Evolutionary conservation across 2,888 invertebrate species (phyloP), one percentile per base, ranked within the genome.

Genomic region (Laothoe populi): DNA sequence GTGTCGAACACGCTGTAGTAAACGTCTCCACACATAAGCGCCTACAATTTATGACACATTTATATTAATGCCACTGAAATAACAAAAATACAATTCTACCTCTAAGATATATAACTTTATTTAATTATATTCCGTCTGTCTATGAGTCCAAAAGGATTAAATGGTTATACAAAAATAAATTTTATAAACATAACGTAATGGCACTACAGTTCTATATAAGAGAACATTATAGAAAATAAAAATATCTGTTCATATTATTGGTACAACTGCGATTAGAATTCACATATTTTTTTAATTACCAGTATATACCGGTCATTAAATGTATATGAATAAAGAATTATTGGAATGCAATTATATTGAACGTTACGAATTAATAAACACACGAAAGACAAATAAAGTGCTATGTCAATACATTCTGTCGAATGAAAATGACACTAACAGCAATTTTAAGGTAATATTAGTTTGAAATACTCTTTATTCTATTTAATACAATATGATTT

Each of bases 121-220:
- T 53, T 35, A 11, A 35, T 23, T 10, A 19, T 10, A 53, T 53
- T n/a, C 19, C 53, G 16, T 31, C 1, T 31, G 19, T 31, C 19
- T 53, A 53, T 16, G 35, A 53, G 35, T 35, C 49, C 4, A 53
- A 19, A 53, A 53, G 53, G 24, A n/a, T n/a, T 19, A 4, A 35
- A 35, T 35, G 23, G 23, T n/a, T 13, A 38, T 26, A 58, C 11
- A 48, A 59, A 61, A 65, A 64, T 62, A 64, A 57, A 61, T 59
- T 65, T 65, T 44, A 61, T 19, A 65, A 57, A 57, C 57, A 64
- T 62, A 60, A 65, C 63, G 62, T 57, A 61, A 62, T 62, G 62
- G 62, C 62, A 67, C 65, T 46, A 62, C 49, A 49, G 38, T 60
- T 49, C 26, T 11, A 63, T 63, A 60, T 16, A 53, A n/a, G n/a